Conservation (phyloP, 2,797 vertebrate species). For the Arremon brunneinucha region DNA sequence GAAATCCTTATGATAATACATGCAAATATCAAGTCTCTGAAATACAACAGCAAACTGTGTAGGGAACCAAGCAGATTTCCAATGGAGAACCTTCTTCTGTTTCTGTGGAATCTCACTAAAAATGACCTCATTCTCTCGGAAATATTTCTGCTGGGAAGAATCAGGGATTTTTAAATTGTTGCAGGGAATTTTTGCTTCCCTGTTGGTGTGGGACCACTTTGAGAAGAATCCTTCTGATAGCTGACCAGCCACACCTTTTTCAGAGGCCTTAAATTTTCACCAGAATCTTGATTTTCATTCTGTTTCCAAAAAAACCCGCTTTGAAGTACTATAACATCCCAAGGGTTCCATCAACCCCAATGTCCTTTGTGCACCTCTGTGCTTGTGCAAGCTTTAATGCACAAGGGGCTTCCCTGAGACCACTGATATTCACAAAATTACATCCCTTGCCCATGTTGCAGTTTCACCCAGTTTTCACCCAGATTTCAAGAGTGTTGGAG, state of each 20-base stretch:
- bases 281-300: not conserved
- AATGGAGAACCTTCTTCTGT: not conserved
- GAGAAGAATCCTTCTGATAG: not conserved
- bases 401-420: not conserved
- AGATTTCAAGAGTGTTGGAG: not conserved
- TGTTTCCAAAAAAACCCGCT: accelerated
- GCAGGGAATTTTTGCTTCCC: not conserved
- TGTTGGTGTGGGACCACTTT: not conserved
- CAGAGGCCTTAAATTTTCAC: not conserved
- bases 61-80: not conserved
- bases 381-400: not conserved
- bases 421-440: not conserved
- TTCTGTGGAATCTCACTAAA: not conserved
- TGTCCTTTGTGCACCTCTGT: not conserved
- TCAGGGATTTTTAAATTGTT: not conserved
- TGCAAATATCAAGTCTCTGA: not conserved
- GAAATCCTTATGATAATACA: not conserved
- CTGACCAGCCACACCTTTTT: accelerated
- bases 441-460: not conserved
- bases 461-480: not conserved
- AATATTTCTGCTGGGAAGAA: not conserved
- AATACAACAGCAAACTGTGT: not conserved
- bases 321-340: not conserved
- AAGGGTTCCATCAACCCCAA: accelerated
- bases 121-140: not conserved